phyloP scores from a whole-genome alignment of 2,113 vertebrate genomes.

The Macquaria ambigua region DNA sequence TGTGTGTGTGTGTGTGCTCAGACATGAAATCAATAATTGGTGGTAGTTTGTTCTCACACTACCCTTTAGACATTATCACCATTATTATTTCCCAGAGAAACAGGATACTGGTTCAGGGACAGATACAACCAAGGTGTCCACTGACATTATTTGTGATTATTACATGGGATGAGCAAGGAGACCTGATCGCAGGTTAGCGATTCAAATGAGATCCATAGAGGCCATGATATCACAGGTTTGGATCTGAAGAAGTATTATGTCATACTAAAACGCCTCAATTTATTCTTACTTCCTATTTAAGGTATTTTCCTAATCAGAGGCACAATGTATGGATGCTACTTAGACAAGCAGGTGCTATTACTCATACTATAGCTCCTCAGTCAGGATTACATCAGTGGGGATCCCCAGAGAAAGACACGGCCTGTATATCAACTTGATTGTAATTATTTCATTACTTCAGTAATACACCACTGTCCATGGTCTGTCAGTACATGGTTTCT shows the following conservation, averaged over 20 bases:
- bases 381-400: background rate
- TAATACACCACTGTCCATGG: background rate
- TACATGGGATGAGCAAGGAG: background rate
- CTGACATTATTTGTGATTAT: background rate
- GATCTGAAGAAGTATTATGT: background rate
- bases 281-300: background rate
- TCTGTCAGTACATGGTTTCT: too few species aligned
- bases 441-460: background rate
- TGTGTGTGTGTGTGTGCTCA: background rate
- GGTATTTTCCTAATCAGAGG: background rate
- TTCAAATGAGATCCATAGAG: background rate
- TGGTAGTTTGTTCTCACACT: background rate
- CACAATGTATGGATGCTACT: background rate
- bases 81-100: background rate
- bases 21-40: background rate
- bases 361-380: background rate
- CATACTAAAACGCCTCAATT: too few species aligned
- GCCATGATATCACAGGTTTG: background rate
- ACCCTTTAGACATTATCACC: background rate
- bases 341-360: background rate
- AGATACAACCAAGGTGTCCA: background rate
- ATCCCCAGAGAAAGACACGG: background rate
- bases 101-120: background rate
- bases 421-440: background rate
- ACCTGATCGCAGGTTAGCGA: background rate